A percentile compares a stretch with the other conserved stretches of the same genome.
Conservation (phyloP, 2,797 vertebrate genomes). For the Morus bassanus region DNA sequence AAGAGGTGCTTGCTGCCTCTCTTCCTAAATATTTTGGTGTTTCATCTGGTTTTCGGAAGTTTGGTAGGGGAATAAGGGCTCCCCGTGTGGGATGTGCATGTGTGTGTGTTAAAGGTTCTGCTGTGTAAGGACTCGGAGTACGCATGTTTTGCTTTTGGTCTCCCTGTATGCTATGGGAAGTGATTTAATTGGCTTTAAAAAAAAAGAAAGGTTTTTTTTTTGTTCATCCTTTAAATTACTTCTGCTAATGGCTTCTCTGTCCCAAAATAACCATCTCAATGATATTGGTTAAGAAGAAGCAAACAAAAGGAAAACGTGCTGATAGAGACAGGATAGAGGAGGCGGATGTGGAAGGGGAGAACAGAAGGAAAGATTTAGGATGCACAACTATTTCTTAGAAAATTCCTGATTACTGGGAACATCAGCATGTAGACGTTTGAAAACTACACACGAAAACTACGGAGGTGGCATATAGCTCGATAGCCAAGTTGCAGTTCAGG, state of each 20-base stretch:
- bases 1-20: not conserved
- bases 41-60: not conserved
- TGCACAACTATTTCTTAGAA: not conserved
- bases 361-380: not conserved
- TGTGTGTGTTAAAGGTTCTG: not conserved
- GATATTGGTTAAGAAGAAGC: not conserved
- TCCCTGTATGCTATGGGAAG: not conserved
- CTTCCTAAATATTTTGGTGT: not conserved
- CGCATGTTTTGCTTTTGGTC: not conserved
- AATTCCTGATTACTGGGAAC: not conserved
- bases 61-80: not conserved
- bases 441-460: not conserved
- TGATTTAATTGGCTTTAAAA: not conserved
- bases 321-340: not conserved
- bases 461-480: not conserved
- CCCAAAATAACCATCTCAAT: not conserved
- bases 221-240: not conserved
- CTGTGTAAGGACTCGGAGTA: not conserved
- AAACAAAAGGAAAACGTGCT: not conserved
- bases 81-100: not conserved
- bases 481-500: not conserved
- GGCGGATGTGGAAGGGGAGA: not conserved
- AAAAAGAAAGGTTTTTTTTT: fast-evolving
- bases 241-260: not conserved
- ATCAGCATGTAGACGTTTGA: not conserved